Percentiles rank a stretch among this genome's conserved stretches.
Evolutionary conservation across 2,888 invertebrate species (phyloP).

Genomic region (Aspidiotus rigidus): DNA sequence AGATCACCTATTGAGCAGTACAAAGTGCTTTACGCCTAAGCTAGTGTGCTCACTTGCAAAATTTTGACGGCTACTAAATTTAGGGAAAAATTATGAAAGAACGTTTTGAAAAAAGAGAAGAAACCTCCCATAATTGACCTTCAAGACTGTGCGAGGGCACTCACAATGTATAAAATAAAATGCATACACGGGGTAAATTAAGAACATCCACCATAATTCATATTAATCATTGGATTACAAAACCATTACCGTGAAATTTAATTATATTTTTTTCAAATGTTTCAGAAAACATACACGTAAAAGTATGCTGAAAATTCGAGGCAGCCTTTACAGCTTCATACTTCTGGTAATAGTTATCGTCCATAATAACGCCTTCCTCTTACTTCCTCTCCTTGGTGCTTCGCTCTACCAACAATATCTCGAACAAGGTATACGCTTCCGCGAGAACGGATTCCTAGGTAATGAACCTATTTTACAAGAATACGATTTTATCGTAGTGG

Average conservation of each 20-base stretch:
- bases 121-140: too few relatives aligned
- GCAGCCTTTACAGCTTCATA: background rate
- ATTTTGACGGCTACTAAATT: too few relatives aligned
- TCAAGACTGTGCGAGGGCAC: too few relatives aligned
- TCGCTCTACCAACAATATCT: slow-evolving; percentile 37
- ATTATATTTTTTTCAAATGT: background rate
- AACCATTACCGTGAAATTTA: background rate
- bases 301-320: background rate
- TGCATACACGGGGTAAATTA: too few relatives aligned
- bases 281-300: too few relatives aligned
- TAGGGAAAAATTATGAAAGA: too few relatives aligned
- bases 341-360: background rate
- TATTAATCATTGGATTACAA: background rate
- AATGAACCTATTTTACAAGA: slow-evolving; percentile 37
- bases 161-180: too few relatives aligned
- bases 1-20: too few relatives aligned
- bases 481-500: slow-evolving; percentile 45
- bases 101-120: too few relatives aligned
- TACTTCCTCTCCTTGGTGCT: slow-evolving; percentile 24
- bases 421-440: slow-evolving; percentile 37
- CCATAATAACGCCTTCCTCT: slow-evolving; percentile 8
- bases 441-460: slow-evolving; percentile 37
- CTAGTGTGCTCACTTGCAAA: too few relatives aligned
- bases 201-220: too few relatives aligned
- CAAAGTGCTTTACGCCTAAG: too few relatives aligned